Percentiles rank a stretch among this genome's conserved stretches.
phyloP scores from a whole-genome alignment of 2,113 vertebrate genomes.

The Actenoides lindsayi region DNA sequence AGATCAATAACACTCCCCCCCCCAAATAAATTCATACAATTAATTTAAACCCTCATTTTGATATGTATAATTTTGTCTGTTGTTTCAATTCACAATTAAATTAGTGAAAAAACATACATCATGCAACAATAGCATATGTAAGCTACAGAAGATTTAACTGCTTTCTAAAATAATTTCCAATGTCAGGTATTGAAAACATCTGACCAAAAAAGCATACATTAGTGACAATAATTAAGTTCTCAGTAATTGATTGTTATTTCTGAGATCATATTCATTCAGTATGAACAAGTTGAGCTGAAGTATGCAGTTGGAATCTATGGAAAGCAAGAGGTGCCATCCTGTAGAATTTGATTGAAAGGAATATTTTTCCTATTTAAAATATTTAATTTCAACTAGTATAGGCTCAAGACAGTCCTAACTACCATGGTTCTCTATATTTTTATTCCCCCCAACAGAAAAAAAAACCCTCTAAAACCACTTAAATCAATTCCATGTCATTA shows the following conservation, averaged over 20 bases:
- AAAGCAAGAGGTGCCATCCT: not conserved
- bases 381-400: not conserved
- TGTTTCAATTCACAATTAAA: not conserved
- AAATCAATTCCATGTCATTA: not conserved
- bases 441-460: not conserved
- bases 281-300: not conserved
- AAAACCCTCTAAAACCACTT: not conserved
- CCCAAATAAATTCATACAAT: too few relatives aligned
- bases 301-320: not conserved
- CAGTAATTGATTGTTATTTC: not conserved
- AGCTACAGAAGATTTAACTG: not conserved
- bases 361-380: not conserved
- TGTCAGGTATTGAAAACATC: not conserved
- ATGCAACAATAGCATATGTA: not conserved
- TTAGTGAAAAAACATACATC: too few relatives aligned
- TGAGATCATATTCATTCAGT: not conserved
- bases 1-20: not conserved
- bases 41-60: not conserved
- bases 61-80: not conserved
- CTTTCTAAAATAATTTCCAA: not conserved
- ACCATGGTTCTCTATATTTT: not conserved
- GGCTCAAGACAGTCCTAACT: not conserved
- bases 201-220: not conserved
- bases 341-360: not conserved
- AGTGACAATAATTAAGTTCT: not conserved